phyloP scores from a whole-genome alignment of 2,113 vertebrate genomes.

The Symphodus melops region DNA sequence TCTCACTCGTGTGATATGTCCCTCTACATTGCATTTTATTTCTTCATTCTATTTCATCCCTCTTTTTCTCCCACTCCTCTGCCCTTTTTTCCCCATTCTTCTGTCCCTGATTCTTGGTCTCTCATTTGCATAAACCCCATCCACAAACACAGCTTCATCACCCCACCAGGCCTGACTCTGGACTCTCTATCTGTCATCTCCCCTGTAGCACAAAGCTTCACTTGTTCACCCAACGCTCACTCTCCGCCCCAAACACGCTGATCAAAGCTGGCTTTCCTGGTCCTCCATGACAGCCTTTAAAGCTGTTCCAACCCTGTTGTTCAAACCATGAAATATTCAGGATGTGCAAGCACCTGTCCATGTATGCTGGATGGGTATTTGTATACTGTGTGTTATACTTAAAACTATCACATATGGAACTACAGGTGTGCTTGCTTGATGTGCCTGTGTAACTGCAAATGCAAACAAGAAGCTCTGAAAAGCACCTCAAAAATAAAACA shows the following conservation, averaged over 20 bases:
- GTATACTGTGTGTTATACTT: background rate
- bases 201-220: slow-evolving; percentile 62
- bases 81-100: slow-evolving; percentile 7
- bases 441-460: background rate
- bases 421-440: slow-evolving; percentile 4
- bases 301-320: slow-evolving; percentile 54
- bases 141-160: slow-evolving; percentile 34
- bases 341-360: slow-evolving; percentile 55
- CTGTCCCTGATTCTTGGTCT: slow-evolving; percentile 5
- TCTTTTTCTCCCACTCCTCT: slow-evolving; percentile 14
- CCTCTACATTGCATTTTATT: background rate
- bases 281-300: slow-evolving; percentile 62
- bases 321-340: slow-evolving; percentile 76
- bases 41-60: background rate
- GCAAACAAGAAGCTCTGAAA: background rate
- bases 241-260: slow-evolving; percentile 51
- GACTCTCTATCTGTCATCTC: slow-evolving; percentile 54
- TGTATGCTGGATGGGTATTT: slow-evolving; percentile 12
- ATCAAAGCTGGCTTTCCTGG: slow-evolving; percentile 63
- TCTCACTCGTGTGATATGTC: slow-evolving; percentile 4
- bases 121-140: slow-evolving; percentile 46
- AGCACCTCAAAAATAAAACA: background rate
- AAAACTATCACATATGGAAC: slow-evolving; percentile 11
- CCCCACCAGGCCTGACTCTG: slow-evolving; percentile 47
- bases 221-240: slow-evolving; percentile 65